Evolutionary conservation across 2,888 invertebrate genomes (phyloP), one percentile per base, ranked within the genome.

Genomic region (Polymixis lichenea): DNA sequence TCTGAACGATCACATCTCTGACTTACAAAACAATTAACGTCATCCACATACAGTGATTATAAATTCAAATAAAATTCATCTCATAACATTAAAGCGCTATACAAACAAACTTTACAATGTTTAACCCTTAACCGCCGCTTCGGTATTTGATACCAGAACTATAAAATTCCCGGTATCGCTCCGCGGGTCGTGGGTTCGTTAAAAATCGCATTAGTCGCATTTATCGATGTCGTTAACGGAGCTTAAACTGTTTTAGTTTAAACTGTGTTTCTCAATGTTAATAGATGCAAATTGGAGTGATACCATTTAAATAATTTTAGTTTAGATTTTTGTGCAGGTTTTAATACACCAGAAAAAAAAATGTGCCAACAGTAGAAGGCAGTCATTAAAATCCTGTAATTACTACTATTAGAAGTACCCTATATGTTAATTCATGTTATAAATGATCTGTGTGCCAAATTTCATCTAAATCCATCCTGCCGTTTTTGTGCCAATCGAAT

Each of bases 201-300:
- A 94, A 93, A 93, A 94, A 92, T 88, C 88, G 90, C 93, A 92
- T 93, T 93, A 93, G 92, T 91, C 90, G 93, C 91, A 89, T 94
- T 94, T 94, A 93, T 93, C 92, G 94, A 90, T 89, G 90, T 91
- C 92, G 91, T 93, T 93, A 93, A 90, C 90, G 91, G 89, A 91
- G 92, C 89, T 93, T 91, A 91, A 93, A 92, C 91, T 88, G 93
- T 92, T 93, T 90, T 90, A 92, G 88, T 87, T 88, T 78, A 77
- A 74, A 38, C 84, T 80, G 82, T 73, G 92, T 67, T 90, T 91
- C 89, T 89, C 88, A 91, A 92, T 79, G 80, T 89, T 82, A 25
- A n/a, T 46, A 17, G 6, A 58, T 62, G 46, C n/a, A 4, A 65
- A 53, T 65, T 66, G 7, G 4, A 67, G 17, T 49, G 13, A 58